phyloP scores from a whole-genome alignment of 2,113 vertebrate species.

The Psilopsiagon aurifrons region DNA sequence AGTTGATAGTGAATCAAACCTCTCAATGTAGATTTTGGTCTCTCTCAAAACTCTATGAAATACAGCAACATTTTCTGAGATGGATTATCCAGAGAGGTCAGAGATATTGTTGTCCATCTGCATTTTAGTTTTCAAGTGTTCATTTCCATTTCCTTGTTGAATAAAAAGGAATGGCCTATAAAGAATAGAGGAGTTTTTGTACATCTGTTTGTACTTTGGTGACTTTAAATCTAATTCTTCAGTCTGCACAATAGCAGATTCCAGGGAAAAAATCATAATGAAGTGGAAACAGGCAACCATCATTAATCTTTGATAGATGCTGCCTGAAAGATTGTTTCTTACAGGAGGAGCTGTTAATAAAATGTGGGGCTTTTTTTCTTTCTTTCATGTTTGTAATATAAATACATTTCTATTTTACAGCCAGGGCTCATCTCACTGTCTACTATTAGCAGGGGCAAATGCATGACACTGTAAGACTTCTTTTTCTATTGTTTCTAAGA shows the following conservation, averaged over 20 bases:
- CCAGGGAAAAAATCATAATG: background rate
- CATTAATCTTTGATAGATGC: background rate
- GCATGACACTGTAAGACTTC: background rate
- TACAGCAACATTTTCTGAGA: background rate
- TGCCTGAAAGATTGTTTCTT: background rate
- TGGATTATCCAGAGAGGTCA: background rate
- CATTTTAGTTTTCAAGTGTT: background rate
- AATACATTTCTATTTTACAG: background rate
- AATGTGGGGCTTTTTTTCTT: background rate
- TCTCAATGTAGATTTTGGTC: background rate
- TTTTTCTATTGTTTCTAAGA: background rate
- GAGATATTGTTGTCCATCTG: background rate
- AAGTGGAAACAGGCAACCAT: background rate
- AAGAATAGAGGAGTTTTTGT: background rate
- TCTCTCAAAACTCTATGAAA: background rate
- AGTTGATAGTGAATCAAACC: background rate
- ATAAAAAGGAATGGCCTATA: background rate
- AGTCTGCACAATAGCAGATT: background rate
- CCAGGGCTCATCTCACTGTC: background rate
- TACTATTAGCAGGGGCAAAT: background rate
- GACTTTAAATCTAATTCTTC: background rate
- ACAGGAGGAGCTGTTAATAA: background rate
- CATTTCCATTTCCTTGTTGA: conserved; percentile 5
- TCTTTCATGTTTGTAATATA: background rate
- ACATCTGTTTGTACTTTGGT: background rate